Conservation (phyloP, 2,113 vertebrate species). For the Daphoenositta chrysoptera region DNA sequence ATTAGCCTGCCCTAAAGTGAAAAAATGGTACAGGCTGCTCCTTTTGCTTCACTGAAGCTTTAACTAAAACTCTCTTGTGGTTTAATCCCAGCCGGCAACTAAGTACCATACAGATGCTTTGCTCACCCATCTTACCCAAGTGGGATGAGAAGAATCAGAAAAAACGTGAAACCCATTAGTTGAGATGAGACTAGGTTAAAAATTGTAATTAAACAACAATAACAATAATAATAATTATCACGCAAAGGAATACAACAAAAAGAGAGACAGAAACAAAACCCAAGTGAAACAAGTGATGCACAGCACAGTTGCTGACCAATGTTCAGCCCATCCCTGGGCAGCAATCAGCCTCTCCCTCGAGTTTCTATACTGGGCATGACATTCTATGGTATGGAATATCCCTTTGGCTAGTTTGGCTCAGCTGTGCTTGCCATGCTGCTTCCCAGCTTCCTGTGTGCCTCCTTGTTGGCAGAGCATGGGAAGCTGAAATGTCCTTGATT, state of each 20-base stretch:
- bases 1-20: neutral
- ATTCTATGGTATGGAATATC: neutral
- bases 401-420: neutral
- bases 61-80: neutral
- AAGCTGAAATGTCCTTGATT: neutral
- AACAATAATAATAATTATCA: neutral
- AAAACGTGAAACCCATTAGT: neutral
- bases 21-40: neutral
- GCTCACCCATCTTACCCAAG: neutral
- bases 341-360: neutral
- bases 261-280: neutral
- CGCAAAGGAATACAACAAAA: neutral
- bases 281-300: neutral
- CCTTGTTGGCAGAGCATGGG: neutral
- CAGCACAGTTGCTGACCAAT: neutral
- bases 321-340: neutral
- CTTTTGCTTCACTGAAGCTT: neutral
- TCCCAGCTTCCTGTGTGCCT: neutral
- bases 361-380: neutral
- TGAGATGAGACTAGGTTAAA: neutral
- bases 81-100: rapidly evolving
- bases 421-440: neutral
- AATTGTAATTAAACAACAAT: neutral
- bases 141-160: neutral
- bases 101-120: neutral